Evolutionary conservation across 2,888 invertebrate genomes (phyloP).

Genomic region (Oasisia sp.): DNA sequence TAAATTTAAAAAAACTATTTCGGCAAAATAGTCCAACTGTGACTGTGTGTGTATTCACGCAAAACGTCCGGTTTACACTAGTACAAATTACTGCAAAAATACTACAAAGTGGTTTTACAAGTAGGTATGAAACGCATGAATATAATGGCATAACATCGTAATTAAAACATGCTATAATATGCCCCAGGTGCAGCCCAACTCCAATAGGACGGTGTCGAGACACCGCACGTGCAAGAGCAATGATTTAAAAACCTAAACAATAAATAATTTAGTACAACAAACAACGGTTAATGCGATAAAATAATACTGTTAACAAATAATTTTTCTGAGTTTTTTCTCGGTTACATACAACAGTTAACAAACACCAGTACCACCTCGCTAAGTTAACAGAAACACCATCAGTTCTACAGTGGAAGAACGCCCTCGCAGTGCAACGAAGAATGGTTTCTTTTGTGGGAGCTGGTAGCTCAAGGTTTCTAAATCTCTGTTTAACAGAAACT

Average conservation of each 20-base stretch:
- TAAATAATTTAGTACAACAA: conserved; percentile 17
- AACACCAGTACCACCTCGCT: not conserved
- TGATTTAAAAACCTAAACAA: not conserved
- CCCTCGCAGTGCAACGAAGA: not conserved
- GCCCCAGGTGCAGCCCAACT: not conserved
- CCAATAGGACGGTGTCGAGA: not conserved
- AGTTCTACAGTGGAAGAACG: not conserved
- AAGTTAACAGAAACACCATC: not conserved
- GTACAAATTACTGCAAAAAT: not conserved
- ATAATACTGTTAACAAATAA: not conserved
- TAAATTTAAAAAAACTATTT: not conserved
- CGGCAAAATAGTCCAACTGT: not conserved
- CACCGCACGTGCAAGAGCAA: not conserved
- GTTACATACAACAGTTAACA: conserved; percentile 2
- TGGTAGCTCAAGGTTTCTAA: not conserved
- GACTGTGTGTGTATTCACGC: not conserved
- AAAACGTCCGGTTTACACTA: not conserved
- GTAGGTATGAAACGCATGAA: not conserved
- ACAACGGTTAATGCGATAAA: not conserved
- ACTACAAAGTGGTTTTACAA: not conserved
- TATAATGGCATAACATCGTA: not conserved
- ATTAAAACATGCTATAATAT: not conserved
- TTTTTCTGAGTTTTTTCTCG: conserved; percentile 5
- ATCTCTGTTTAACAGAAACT: too few relatives aligned
- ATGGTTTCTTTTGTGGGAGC: not conserved